These are phyloP conservation scores for Oxygymnocypris stewartii DNA, from an alignment of 2,113 vertebrate species.

Conservation along the genomic window DNA sequence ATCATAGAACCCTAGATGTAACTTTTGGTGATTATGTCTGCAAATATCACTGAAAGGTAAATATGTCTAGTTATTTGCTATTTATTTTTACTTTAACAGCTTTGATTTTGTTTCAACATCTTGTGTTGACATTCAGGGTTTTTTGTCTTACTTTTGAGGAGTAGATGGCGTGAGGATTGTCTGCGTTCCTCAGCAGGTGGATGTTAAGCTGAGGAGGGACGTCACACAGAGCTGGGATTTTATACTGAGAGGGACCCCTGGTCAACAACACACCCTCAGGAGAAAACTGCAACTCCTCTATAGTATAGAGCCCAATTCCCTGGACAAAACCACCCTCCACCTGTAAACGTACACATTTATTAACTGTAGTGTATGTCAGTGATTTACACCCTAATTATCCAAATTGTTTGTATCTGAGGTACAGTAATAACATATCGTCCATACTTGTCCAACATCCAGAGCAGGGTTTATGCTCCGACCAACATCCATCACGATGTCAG, in stretches of 20 bases:
- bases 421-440: neutral
- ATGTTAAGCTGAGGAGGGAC: conserved; percentile 72
- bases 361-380: neutral
- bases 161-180: conserved; percentile 75
- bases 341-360: conserved; percentile 52
- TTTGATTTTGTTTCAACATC: neutral
- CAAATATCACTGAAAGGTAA: neutral
- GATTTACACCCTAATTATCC: neutral
- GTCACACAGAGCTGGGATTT: conserved; percentile 75
- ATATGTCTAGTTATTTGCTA: neutral
- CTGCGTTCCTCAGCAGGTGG: conserved; percentile 67
- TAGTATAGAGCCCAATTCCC: conserved; percentile 74
- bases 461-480: conserved; percentile 77
- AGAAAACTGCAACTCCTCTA: conserved; percentile 75
- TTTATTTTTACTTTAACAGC: neutral
- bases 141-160: conserved; percentile 72
- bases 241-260: conserved; percentile 73
- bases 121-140: neutral
- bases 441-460: conserved; percentile 78
- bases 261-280: conserved; percentile 70
- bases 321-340: conserved; percentile 77
- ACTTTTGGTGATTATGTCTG: neutral
- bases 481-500: conserved; percentile 77
- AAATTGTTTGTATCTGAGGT: neutral
- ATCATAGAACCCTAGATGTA: neutral